Conservation (phyloP, 2,888 invertebrate species). For the Auanema freiburgensis region DNA sequence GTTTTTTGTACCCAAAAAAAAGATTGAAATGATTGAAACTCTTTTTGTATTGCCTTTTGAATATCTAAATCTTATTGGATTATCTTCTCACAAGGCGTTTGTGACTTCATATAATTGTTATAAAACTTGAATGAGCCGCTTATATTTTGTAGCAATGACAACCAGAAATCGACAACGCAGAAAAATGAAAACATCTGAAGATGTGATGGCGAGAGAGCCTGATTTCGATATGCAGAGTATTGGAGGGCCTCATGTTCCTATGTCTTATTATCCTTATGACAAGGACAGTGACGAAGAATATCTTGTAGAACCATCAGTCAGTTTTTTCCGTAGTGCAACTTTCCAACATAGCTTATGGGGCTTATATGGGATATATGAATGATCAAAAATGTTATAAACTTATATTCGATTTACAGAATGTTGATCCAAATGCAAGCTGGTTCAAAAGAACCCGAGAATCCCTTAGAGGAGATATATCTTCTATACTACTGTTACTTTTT, state of each 20-base stretch:
- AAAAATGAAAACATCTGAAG: constrained; percentile 51
- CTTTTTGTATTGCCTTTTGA: too few relatives aligned
- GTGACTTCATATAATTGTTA: too few relatives aligned
- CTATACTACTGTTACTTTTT: constrained; percentile 76
- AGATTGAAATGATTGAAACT: too few relatives aligned
- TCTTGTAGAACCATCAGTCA: constrained; percentile 28
- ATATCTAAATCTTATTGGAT: too few relatives aligned
- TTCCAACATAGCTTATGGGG: too few relatives aligned
- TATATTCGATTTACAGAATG: constrained; percentile 42
- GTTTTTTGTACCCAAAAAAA: too few relatives aligned
- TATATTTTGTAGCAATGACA: constrained; percentile 37
- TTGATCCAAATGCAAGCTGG: constrained; percentile 50
- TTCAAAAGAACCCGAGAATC: constrained; percentile 48
- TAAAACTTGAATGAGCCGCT: too few relatives aligned
- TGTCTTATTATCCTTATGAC: constrained; percentile 20
- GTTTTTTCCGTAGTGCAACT: neutral
- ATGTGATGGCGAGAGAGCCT: constrained; percentile 60
- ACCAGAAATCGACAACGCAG: constrained; percentile 37
- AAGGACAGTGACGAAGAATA: constrained; percentile 30
- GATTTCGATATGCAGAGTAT: constrained; percentile 49
- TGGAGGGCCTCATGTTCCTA: constrained; percentile 41
- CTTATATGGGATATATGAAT: neutral
- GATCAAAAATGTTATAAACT: neutral
- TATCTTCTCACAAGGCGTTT: too few relatives aligned
- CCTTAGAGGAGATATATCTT: constrained; percentile 58